Evolutionary conservation across 2,797 vertebrate species (phyloP).

Genomic region (Odontamblyopus lacepedii): DNA sequence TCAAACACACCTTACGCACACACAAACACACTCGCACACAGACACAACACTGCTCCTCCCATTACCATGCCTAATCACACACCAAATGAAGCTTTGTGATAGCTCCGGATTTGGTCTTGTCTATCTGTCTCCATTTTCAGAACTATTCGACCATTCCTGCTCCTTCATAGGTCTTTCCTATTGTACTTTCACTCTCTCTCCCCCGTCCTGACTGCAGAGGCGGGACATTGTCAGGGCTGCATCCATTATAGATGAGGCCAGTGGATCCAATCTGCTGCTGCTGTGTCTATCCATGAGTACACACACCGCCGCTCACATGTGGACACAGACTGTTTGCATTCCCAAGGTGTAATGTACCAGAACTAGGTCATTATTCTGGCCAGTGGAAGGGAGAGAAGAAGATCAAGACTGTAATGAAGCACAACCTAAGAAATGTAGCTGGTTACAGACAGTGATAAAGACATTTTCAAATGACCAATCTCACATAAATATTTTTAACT

Average conservation of each 20-base stretch:
- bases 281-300: conserved; percentile 49
- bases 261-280: conserved; percentile 36
- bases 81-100: conserved; percentile 33
- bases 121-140: conserved; percentile 22
- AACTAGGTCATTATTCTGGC: conserved; percentile 6
- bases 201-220: neutral
- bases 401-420: neutral
- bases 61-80: conserved; percentile 46
- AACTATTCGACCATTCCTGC: neutral
- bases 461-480: neutral
- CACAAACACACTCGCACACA: neutral
- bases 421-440: neutral
- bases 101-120: conserved; percentile 14
- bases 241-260: conserved; percentile 61
- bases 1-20: conserved; percentile 19
- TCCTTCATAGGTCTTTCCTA: neutral
- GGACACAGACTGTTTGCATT: conserved; percentile 7
- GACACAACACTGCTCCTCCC: conserved; percentile 13
- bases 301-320: conserved; percentile 23
- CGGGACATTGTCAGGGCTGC: conserved; percentile 24
- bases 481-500: neutral
- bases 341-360: conserved; percentile 1
- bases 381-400: neutral
- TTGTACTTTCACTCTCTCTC: conserved; percentile 18
- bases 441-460: neutral